Base-by-base conservation (phyloP, 2,113 vertebrate genomes). In the Phoxinus phoxinus region DNA sequence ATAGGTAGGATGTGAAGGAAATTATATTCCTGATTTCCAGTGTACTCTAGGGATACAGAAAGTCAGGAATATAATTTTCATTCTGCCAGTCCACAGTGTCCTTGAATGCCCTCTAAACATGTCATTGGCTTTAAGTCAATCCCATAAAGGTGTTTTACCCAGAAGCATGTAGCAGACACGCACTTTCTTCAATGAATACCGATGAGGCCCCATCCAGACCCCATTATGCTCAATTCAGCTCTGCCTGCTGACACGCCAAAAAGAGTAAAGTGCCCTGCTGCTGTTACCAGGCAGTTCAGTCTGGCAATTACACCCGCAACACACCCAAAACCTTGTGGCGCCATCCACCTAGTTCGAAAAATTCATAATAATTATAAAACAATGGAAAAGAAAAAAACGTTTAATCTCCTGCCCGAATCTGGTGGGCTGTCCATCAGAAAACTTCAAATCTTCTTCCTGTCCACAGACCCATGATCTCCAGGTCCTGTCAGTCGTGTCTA, bases 241-340 rank as follows among this genome's bases (percentile, higher is more conserved):
- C n/a, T 69, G 53, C 35, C 17, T 30, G 46, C 63, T 46, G 75
- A 74, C 58, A 59, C 12, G 5, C 65, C 53, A 59, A 59, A 71
- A 84, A 87, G 58, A 84, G 44, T 56, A 84, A 84, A 61, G 73
- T 84, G 73, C 48, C 81, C 81, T 15, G 8, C 44, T 59, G 48
- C 41, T 78, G 35, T 48, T 46, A 35, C 37, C 35, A 79, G 19
- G 19, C 35, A 11, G 80, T 58, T 56, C 44, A 30, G 61, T 30
- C 80, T 56, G 72, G 35, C 77, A 87, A 78, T 87, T 83, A 78
- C 48, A 78, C 61, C 59, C 46, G 61, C 75, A 73, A 69, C 59
- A 67, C 41, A 41, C 23, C 23, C 56, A 61, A 41, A 79, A 56
- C 76, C 30, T 41, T 23, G 13, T n/a, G 58, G 53, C 1, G 0